phyloP scores from a whole-genome alignment of 2,113 vertebrate genomes.

The Marmota monax region DNA sequence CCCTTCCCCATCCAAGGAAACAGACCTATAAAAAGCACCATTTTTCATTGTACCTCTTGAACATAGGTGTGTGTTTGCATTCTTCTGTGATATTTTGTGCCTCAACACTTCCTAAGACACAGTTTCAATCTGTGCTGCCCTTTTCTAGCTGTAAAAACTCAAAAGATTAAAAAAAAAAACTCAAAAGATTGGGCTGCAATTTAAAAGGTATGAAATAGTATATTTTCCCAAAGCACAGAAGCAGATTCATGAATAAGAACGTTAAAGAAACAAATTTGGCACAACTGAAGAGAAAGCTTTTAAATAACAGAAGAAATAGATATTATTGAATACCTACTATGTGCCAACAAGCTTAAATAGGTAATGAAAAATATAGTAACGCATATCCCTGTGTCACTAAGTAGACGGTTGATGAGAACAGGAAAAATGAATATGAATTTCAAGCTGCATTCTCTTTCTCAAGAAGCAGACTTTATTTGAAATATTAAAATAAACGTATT shows the following conservation, averaged over 20 bases:
- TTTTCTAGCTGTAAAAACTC: conserved; percentile 42
- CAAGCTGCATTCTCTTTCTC: background rate
- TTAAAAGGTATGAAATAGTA: conserved; percentile 8
- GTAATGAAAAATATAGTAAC: background rate
- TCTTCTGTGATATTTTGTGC: background rate
- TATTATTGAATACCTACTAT: background rate
- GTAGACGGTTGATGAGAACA: background rate
- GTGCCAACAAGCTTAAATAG: background rate
- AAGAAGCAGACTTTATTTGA: conserved; percentile 32
- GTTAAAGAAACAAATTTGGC: conserved; percentile 8
- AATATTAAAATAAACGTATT: background rate
- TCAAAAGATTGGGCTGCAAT: background rate
- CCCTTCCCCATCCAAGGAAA: conserved; percentile 5
- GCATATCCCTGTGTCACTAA: background rate
- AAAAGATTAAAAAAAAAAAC: background rate
- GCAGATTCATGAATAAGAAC: background rate
- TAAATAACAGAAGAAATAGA: background rate
- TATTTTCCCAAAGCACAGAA: background rate
- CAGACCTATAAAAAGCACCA: background rate
- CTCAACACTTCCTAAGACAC: conserved; percentile 33
- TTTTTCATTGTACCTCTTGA: conserved; percentile 17
- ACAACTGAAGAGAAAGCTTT: conserved; percentile 8
- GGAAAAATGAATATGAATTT: background rate
- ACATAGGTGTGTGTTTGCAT: background rate
- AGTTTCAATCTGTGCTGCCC: conserved; percentile 28